Percentiles rank a stretch among this genome's conserved stretches.
phyloP scores from a whole-genome alignment of 2,113 vertebrate genomes.

The Trematomus loennbergii region DNA sequence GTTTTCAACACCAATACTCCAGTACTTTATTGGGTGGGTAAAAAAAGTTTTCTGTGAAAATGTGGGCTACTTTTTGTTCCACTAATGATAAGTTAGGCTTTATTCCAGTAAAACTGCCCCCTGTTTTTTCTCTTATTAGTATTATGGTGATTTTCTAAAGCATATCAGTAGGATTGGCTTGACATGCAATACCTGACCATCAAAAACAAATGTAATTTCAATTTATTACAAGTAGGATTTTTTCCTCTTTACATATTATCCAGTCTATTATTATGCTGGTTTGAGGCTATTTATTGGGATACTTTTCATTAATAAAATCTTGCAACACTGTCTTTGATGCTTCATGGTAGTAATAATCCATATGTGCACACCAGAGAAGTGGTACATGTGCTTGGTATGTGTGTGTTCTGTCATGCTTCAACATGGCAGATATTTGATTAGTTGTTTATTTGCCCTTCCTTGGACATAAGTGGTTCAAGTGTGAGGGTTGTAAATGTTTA shows the following conservation, averaged over 20 bases:
- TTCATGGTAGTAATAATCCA: not conserved
- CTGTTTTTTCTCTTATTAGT: not conserved
- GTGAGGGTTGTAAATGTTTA: slow-evolving; percentile 76
- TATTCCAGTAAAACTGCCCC: not conserved
- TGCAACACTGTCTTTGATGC: not conserved
- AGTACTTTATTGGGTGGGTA: not conserved
- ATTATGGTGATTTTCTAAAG: not conserved
- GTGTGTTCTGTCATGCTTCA: slow-evolving; percentile 43
- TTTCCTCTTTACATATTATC: not conserved
- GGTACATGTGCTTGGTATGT: slow-evolving; percentile 3
- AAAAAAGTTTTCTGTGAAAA: not conserved
- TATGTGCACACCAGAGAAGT: not conserved
- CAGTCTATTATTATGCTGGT: not conserved
- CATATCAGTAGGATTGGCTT: not conserved
- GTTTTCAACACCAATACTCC: not conserved
- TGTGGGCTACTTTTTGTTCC: not conserved
- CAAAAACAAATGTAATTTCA: not conserved
- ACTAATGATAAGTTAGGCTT: not conserved
- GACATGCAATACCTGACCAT: not conserved
- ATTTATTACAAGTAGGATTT: not conserved
- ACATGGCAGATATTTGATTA: slow-evolving; percentile 61
- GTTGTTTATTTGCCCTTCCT: slow-evolving; percentile 77
- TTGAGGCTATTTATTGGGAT: not conserved
- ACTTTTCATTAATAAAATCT: not conserved
- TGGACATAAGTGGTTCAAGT: slow-evolving; percentile 73